Conservation (phyloP, 2,797 vertebrate species). For the Sarcophilus harrisii region DNA sequence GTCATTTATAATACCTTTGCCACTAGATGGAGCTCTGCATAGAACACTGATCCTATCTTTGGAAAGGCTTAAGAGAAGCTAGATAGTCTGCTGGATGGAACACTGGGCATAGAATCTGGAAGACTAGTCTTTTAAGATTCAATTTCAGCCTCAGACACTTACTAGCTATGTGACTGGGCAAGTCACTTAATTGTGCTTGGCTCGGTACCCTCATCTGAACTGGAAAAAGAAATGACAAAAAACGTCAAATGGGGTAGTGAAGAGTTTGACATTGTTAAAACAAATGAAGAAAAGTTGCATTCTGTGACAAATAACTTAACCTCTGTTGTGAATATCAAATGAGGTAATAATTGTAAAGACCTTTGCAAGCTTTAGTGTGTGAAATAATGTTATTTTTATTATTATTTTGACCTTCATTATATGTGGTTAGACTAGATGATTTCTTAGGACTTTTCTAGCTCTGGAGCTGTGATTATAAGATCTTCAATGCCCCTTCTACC, state of each 20-base stretch:
- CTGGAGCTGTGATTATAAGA: background rate
- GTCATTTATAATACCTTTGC: background rate
- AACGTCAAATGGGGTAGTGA: background rate
- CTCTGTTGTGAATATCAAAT: background rate
- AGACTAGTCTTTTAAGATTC: background rate
- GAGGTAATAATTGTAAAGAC: background rate
- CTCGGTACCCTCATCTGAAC: background rate
- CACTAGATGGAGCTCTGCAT: background rate
- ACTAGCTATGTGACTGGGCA: background rate
- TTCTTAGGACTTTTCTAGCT: background rate
- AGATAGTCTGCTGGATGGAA: rapidly evolving
- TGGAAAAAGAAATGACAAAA: background rate
- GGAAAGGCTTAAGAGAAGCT: background rate
- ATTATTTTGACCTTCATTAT: background rate
- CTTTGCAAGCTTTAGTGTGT: background rate
- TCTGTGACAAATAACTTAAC: background rate
- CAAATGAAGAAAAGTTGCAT: background rate
- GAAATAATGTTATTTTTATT: background rate
- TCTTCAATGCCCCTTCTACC: background rate
- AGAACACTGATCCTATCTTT: background rate
- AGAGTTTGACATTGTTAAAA: background rate
- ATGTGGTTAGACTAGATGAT: background rate
- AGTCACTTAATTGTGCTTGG: background rate
- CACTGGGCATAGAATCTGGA: background rate
- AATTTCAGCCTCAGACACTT: background rate